These are phyloP conservation scores for Amia ocellicauda DNA, from an alignment of 2,113 vertebrate species.

Conservation along the genomic window DNA sequence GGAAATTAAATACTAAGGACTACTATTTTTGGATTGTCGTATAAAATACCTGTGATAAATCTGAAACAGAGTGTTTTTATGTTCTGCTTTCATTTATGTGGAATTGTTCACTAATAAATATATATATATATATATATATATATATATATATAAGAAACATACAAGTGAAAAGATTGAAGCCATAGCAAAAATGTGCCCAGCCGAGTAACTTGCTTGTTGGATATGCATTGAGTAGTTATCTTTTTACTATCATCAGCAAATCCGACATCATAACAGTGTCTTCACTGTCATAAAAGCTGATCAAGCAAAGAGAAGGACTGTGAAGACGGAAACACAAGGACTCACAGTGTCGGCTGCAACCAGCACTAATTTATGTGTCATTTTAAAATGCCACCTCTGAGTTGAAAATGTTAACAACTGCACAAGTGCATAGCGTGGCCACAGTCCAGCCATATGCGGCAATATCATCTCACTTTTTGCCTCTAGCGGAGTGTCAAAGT, in stretches of 20 bases:
- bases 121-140: too few species aligned
- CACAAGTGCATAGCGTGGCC: neutral
- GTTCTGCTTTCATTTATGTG: too few species aligned
- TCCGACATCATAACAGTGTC: neutral
- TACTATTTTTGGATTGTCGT: too few species aligned
- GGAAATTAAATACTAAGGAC: too few species aligned
- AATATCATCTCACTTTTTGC: slow-evolving; percentile 21
- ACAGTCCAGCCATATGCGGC: neutral
- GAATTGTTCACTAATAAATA: too few species aligned
- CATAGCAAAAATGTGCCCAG: neutral
- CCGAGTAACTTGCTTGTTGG: neutral
- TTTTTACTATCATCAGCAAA: neutral
- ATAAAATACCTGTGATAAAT: too few species aligned
- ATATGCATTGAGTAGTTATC: neutral
- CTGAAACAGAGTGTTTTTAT: too few species aligned
- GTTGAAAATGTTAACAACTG: neutral
- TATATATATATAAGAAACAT: too few species aligned
- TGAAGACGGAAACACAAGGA: neutral
- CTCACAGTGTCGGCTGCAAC: neutral
- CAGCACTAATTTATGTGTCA: neutral
- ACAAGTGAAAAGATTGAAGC: neutral
- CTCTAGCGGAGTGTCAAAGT: slow-evolving; percentile 28
- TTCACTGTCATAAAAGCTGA: neutral
- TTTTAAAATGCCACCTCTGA: neutral
- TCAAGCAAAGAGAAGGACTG: neutral